Evolutionary conservation across 2,797 vertebrate species (phyloP).

Genomic region (Melanotaenia pygmaea): DNA sequence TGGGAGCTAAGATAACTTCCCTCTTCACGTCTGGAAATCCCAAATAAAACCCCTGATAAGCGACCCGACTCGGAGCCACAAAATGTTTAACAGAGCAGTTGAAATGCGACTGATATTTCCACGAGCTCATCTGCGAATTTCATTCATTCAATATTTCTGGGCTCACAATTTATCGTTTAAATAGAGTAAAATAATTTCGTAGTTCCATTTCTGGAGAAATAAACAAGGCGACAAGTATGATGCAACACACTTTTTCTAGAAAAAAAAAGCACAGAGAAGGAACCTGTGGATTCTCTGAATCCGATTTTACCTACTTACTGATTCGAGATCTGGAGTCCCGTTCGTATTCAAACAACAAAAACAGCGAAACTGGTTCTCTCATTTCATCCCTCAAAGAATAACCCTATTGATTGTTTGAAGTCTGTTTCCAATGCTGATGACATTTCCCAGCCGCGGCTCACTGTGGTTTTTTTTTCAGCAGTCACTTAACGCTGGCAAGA

Average conservation of each 20-base stretch:
- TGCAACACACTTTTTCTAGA: constrained; percentile 20
- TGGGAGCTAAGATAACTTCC: constrained; percentile 33
- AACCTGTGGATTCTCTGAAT: constrained; percentile 76
- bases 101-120: background rate
- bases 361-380: background rate
- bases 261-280: constrained; percentile 14
- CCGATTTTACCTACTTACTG: constrained; percentile 32
- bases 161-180: background rate
- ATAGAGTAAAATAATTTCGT: constrained; percentile 36
- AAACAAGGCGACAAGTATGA: constrained; percentile 13
- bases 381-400: constrained; percentile 29
- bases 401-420: constrained; percentile 15
- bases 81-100: background rate
- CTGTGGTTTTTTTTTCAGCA: constrained; percentile 81
- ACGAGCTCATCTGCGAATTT: background rate
- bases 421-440: constrained; percentile 44
- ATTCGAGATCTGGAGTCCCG: constrained; percentile 31
- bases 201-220: background rate
- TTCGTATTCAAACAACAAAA: constrained; percentile 5
- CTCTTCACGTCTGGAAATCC: constrained; percentile 19
- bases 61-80: background rate
- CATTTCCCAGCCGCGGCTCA: constrained; percentile 52
- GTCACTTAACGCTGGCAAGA: constrained; percentile 64
- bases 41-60: background rate
- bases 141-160: background rate